Evolutionary conservation across 2,888 invertebrate species (phyloP), one percentile per base, ranked within the genome.

Genomic region (Incurvaria masculella): DNA sequence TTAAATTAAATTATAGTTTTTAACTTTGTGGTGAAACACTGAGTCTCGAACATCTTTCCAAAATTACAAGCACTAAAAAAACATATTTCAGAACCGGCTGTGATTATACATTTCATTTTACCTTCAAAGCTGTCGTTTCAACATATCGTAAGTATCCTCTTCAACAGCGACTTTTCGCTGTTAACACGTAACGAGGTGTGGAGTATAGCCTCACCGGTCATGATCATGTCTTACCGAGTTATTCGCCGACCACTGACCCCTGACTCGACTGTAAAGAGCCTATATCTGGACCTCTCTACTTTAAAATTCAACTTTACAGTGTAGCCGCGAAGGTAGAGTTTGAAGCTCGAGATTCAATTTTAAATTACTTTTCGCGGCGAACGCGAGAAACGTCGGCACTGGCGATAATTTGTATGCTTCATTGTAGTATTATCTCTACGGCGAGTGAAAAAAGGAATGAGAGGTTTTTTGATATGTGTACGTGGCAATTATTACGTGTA

Each of bases 171-270:
- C 23, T 72, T 69, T 68, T 74, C 64, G n/a, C 75, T 74, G 75
- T 76, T 78, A 75, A 74, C 76, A 78, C 73, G 69, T 78, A 78
- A 76, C 78, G 67, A 78, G 75, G 76, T 78, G 76, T 76, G 68
- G 75, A 78, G 65, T 70, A 69, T 72, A 72, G 68, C 74, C 69
- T 41, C 71, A 73, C 52, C 72, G 75, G 76, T 74, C 75, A 75
- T 74, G 75, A 75, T 72, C 74, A 72, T 72, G 76, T 74, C 75
- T 78, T 69, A 69, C 63, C 72, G 60, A 73, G 74, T 73, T 76
- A 72, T 76, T 66, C 72, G 68, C 70, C 74, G 73, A 75, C 69
- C 75, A 72, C 71, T 76, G 75, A 75, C 74, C 74, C 59, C 62
- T 51, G 47, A 48, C 56, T 53, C 52, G 62, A 63, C 61, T 58